Base-by-base conservation (phyloP, 2,113 vertebrate species). In the Puffinus mauretanicus region DNA sequence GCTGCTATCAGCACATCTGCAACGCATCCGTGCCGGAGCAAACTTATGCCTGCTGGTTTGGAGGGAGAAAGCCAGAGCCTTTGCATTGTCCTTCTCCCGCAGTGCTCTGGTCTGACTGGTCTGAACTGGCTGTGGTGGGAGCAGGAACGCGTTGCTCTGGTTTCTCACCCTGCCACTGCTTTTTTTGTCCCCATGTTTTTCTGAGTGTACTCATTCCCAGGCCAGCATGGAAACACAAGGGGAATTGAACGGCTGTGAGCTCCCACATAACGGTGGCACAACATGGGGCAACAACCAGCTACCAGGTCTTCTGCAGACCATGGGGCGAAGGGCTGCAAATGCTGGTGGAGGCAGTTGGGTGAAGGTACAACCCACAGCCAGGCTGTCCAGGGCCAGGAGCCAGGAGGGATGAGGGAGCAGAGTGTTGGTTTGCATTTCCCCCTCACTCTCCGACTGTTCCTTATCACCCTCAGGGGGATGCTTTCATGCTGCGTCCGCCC, bases 1-100 rank as follows among this genome's bases (percentile, higher is more conserved):
- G n/a, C 93, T 93, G 88, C 93, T 96, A 78, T 90, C 93, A 90
- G 82, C 90, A 90, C 96, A 90, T 92, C 96, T 94, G 94, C 93
- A 93, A 32, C 0, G 1, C 85, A 86, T 66, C 95, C 86, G 2
- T 40, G 82, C 77, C 0, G 3, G 66, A 92, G 72, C 65, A 71
- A 84, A 73, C 83, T n/a, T 34, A 15, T 14, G 72, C 69, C 83
- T 82, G 93, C 94, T 77, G 58, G 30, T 80, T 75, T 61, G 75
- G 42, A 80, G 49, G 67, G 62, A 73, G 60, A 86, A 93, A 90
- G 32, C 42, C 90, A 73, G 73, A 92, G 58, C 24, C 72, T 81
- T 66, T 81, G 76, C 55, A 67, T 22, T 88, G 90, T 86, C 86
- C 94, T 82, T 70, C 86, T 88, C 88, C 87, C 7, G 51, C 64